Conservation (phyloP, 2,797 vertebrate species). For the Megaceryle alcyon region DNA sequence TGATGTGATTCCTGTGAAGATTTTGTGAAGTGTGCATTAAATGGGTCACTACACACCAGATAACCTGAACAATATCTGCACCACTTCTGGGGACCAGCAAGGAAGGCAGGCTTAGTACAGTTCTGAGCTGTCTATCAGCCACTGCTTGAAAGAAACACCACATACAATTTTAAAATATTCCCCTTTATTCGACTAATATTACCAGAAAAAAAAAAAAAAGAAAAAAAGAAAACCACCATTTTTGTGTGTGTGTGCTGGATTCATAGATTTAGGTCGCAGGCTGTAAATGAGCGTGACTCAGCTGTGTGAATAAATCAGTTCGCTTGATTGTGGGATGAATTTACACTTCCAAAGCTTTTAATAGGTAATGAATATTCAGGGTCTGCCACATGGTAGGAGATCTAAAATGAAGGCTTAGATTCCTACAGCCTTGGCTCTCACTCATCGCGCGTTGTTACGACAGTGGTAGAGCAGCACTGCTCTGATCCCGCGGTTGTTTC, state of each 20-base stretch:
- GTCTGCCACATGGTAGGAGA: conserved; percentile 36
- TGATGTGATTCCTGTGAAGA: not conserved
- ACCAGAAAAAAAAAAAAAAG: not conserved
- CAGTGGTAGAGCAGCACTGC: not conserved
- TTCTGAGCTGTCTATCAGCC: not conserved
- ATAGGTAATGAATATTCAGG: conserved; percentile 65
- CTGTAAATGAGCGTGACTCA: conserved; percentile 46
- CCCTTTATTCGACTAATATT: not conserved
- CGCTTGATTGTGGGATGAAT: conserved; percentile 15
- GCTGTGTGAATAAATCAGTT: conserved; percentile 47
- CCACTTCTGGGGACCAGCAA: not conserved
- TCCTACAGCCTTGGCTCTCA: not conserved
- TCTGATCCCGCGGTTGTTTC: not conserved
- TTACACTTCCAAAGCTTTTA: conserved; percentile 58
- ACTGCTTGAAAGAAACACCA: not conserved
- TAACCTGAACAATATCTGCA: not conserved
- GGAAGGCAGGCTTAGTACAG: not conserved
- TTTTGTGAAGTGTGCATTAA: not conserved
- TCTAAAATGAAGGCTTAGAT: not conserved
- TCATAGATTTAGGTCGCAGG: conserved; percentile 47
- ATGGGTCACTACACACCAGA: not conserved
- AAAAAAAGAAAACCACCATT: not conserved
- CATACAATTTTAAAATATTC: not conserved
- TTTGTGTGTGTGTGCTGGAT: not conserved
- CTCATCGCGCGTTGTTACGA: not conserved